Percentiles rank a stretch among this genome's conserved stretches.
Conservation (phyloP, 2,113 vertebrate genomes). For the Oreotrochilus melanogaster region DNA sequence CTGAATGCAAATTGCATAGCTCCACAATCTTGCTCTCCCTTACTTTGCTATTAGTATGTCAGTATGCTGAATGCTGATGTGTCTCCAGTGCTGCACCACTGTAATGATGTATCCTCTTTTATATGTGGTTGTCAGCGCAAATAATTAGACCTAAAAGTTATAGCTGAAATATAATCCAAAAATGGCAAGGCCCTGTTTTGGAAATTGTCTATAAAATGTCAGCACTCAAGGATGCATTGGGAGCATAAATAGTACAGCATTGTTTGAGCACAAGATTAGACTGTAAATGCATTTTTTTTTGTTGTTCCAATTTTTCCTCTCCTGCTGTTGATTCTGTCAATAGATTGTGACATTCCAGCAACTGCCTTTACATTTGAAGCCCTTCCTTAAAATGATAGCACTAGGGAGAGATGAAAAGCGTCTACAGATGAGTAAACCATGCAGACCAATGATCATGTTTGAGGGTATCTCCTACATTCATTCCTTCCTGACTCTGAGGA, state of each 20-base stretch:
- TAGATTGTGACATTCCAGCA: conserved; percentile 63
- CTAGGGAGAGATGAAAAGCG: conserved; percentile 4
- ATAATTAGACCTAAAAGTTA: conserved; percentile 87
- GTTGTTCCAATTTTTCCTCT: conserved; percentile 64
- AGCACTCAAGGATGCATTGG: conserved; percentile 75
- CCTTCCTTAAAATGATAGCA: conserved; percentile 11
- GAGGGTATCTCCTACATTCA: conserved; percentile 13
- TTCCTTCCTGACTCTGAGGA: background rate
- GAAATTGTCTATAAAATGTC: conserved; percentile 84
- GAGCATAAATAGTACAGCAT: conserved; percentile 77
- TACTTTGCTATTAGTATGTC: conserved; percentile 81
- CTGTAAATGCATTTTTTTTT: conserved; percentile 73
- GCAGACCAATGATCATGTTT: background rate
- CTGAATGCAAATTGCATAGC: conserved; percentile 81
- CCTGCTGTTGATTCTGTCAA: conserved; percentile 75
- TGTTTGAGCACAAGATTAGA: conserved; percentile 78
- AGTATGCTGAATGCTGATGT: conserved; percentile 75
- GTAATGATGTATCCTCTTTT: conserved; percentile 79
- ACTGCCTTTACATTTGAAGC: conserved; percentile 50
- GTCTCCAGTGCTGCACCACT: conserved; percentile 71
- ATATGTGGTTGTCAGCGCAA: conserved; percentile 81
- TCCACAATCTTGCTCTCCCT: conserved; percentile 68
- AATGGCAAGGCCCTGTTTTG: conserved; percentile 81
- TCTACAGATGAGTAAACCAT: conserved; percentile 21
- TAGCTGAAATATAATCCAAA: conserved; percentile 85